Evolutionary conservation across 2,888 invertebrate genomes (phyloP), one percentile per base, ranked within the genome.

Genomic region (Archaeoteleia sp.): DNA sequence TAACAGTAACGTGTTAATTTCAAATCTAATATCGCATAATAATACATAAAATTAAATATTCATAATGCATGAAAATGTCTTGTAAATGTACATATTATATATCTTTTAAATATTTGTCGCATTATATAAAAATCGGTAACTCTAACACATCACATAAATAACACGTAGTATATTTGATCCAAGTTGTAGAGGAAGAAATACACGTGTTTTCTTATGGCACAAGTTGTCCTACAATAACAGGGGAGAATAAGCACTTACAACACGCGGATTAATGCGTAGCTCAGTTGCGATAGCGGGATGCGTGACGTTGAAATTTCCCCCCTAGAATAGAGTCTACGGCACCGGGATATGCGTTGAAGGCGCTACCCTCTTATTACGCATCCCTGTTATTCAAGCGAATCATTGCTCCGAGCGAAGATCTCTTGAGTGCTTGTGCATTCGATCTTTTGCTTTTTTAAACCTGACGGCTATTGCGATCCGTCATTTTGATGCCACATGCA

Each of bases 351-450:
- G 55, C 57, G 49, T 54, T 51, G 49, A 63, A 65, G 65, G 65
- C 51, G 58, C 51, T 57, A 46, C 58, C 45, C 65, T 46, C 65
- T 65, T 65, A 65, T 65, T 58, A 65, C 65, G 65, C 65, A 45
- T 65, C 57, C 39, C 58, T 57, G 53, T 53, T 57, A 65, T 58
- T 53, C 57, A 57, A 65, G 51, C 48, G 54, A 62, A 53, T 53
- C 54, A 62, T 62, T 39, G 65, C 65, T 65, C 51, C 40, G 27
- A 65, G 65, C 51, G 15, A 53, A 34, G 45, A 34, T 65, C 51
- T 58, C 65, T 65, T 53, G 53, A 65, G 58, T 58, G 62, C 48
- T 42, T 62, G 53, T 55, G 65, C 46, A 58, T 32, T 65, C 58
- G 65, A 65, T 58, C 57, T 65, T 65, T 53, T 37, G 30, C 51